Conservation (phyloP, 2,888 invertebrate genomes). For the Megamerina dolium region DNA sequence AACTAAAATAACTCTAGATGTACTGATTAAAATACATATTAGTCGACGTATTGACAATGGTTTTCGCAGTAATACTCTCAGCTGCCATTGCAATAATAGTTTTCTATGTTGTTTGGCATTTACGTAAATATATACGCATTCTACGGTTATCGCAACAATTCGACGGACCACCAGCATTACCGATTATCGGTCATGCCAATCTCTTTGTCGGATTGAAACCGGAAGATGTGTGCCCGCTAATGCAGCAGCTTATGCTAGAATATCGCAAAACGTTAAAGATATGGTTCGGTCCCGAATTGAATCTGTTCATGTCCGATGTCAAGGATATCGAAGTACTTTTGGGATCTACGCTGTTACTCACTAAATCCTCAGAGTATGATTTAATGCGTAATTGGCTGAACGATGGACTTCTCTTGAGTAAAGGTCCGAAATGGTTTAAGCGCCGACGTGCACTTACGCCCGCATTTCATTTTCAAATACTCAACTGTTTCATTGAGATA, state of each 20-base stretch:
- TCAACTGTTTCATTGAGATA: slow-evolving; percentile 62
- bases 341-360: slow-evolving; percentile 17
- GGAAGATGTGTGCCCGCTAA: slow-evolving; percentile 14
- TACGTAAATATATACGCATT: slow-evolving; percentile 16
- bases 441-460: slow-evolving; percentile 67
- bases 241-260: slow-evolving; percentile 15
- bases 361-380: slow-evolving; percentile 26
- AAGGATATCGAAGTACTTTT: slow-evolving; percentile 25
- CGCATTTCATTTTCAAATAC: slow-evolving; percentile 69
- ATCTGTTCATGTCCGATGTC: slow-evolving; percentile 26
- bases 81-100: background rate
- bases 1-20: no score
- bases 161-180: slow-evolving; percentile 44
- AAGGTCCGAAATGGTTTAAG: slow-evolving; percentile 55
- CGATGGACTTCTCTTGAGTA: slow-evolving; percentile 30
- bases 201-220: slow-evolving; percentile 42
- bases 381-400: slow-evolving; percentile 28
- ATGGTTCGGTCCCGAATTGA: slow-evolving; percentile 25
- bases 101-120: background rate
- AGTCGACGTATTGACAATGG: no score
- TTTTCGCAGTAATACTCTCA: background rate
- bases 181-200: slow-evolving; percentile 52
- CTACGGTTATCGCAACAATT: slow-evolving; percentile 20
- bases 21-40: no score
- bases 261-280: slow-evolving; percentile 24